Base-by-base conservation (phyloP, 35 echinoderm and acorn worm genomes). In the Eucidaris tribuloides region DNA sequence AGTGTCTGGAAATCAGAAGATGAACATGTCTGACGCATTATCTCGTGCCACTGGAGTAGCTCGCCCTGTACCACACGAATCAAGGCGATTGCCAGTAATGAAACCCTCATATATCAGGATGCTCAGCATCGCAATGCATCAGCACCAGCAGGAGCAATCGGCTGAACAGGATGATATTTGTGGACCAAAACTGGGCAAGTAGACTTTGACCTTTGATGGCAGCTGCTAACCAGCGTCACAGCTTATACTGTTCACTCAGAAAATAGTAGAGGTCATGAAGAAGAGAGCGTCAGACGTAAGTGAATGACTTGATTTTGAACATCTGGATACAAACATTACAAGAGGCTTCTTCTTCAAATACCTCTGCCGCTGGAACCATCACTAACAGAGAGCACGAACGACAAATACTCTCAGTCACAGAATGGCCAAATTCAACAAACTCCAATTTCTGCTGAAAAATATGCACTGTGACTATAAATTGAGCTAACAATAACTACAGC, bases 191-290 rank as follows among this genome's bases (percentile, higher is more conserved):
- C 60, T 63, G 28, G 28, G 59, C n/a, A 62, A 31, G 28, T 62
- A 62, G 59, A 62, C 59, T 62, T 62, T 31, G 35, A 62, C n/a
- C 59, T 62, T 63, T 63, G 60, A 63, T 63, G 60, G 36, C 24
- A 31, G 29, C 13, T 13, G 5, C 29, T 25, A 31, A 25, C 20
- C 60, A 4, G 36, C 9, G 2, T 63, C 60, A 14, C 60, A 63
- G 60, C 60, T 63, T 23, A 13, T 63, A 31, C 60, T 63, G 60
- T 63, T 63, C 60, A 63, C 60, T 63, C 60, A 63, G 60, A 63
- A 63, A 6, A 20, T 25, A 20, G 36, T 33, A 63, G 60, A 58
- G 28, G 55, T 58, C 17, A 58, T 15, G 55, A 15, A 58, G 55
- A 58, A 58, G 55, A 23, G 28, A 58, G 28, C 55, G 55, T 15